These are phyloP conservation scores for Drosophila virilis DNA, from an alignment of 1,140 invertebrate genomes.

Conservation along the genomic window DNA sequence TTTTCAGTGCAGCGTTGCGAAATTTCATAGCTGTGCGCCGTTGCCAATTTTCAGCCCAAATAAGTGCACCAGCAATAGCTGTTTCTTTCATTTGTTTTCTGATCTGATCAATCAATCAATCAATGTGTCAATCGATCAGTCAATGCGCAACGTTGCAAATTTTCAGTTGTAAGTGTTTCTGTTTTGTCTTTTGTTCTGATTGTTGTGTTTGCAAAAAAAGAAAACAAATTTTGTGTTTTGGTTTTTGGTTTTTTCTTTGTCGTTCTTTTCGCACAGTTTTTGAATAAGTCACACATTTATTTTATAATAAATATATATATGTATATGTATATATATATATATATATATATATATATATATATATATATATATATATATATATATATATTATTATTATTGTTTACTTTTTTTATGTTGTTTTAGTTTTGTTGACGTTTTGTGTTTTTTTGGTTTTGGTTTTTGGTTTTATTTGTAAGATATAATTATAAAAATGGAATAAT, in stretches of 20 bases:
- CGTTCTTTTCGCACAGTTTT: constrained; percentile 65
- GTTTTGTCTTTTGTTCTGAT: constrained; percentile 7
- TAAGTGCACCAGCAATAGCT: too few species aligned
- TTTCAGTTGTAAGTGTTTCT: constrained; percentile 12
- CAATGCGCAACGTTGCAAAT: constrained; percentile 26
- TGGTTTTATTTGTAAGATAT: constrained; percentile 74
- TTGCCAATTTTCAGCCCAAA: constrained; percentile 7
- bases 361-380: constrained; percentile 41
- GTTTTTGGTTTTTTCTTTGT: constrained; percentile 39
- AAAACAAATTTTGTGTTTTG: constrained; percentile 67
- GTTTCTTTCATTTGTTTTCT: not conserved
- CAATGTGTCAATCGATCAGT: not conserved
- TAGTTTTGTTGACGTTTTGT: constrained; percentile 41
- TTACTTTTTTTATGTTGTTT: constrained; percentile 36
- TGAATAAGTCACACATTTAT: constrained; percentile 78
- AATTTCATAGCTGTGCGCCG: constrained; percentile 9
- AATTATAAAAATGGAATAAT: constrained; percentile 83
- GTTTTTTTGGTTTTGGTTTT: constrained; percentile 35
- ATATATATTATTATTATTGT: constrained; percentile 25
- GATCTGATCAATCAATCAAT: too few species aligned
- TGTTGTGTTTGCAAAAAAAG: constrained; percentile 38
- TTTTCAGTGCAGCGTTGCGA: constrained; percentile 20
- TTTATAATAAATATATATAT: constrained; percentile 72
- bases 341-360: constrained; percentile 45
- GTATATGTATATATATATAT: constrained; percentile 41